Evolutionary conservation across 1,140 invertebrate species (phyloP).

Genomic region (Schlechtendalia chinensis): DNA sequence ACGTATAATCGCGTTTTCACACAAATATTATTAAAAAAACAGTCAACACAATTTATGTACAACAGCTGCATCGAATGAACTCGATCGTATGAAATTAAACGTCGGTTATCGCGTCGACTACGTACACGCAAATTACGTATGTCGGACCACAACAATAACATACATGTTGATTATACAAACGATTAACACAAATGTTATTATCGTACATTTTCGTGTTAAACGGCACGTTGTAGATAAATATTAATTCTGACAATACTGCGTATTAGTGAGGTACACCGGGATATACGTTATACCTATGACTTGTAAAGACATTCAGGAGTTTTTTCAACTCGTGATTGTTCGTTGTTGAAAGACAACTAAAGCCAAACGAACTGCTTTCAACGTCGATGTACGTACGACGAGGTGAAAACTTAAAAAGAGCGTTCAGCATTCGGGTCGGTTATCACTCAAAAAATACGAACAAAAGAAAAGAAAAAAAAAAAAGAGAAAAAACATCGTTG

Average conservation of each 20-base stretch:
- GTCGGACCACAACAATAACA: not conserved
- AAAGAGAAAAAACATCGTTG: not conserved
- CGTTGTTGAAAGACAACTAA: too few species aligned
- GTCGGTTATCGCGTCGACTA: too few species aligned
- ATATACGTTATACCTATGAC: too few species aligned
- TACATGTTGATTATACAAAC: not conserved
- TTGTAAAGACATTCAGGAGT: too few species aligned
- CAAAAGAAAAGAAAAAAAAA: not conserved
- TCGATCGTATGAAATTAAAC: not conserved
- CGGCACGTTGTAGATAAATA: too few species aligned
- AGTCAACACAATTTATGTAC: not conserved
- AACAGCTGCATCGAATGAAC: not conserved
- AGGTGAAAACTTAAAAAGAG: not conserved
- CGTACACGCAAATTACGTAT: too few species aligned
- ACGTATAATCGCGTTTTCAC: not conserved
- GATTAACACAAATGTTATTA: too few species aligned
- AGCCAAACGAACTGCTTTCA: not conserved
- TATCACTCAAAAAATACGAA: not conserved
- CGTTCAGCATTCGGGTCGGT: not conserved
- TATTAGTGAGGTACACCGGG: not conserved
- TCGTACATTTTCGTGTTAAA: too few species aligned
- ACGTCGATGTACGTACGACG: not conserved
- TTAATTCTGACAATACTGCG: too few species aligned
- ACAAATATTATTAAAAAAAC: not conserved
- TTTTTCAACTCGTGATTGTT: too few species aligned